Base-by-base conservation (phyloP, 2,888 invertebrate genomes). In the Baronia brevicornis region DNA sequence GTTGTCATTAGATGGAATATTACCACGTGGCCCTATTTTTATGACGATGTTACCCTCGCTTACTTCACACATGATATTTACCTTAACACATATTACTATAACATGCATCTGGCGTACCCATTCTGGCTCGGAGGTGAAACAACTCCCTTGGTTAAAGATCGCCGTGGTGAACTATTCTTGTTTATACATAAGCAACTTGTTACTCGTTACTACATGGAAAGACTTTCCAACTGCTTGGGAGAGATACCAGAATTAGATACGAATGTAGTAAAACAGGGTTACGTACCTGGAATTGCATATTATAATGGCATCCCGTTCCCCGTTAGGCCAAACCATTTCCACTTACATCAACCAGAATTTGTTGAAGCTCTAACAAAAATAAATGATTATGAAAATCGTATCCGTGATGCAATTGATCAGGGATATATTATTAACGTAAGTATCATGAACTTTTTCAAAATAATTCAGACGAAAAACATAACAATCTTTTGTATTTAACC, bases 51-150 rank as follows among this genome's bases (percentile, higher is more conserved):
- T 33, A 66, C 82, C 5, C 46, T 93, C 23, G 72, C 85, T 14
- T 93, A 93, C 71, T 92, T 88, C 75, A 89, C 89, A 7, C 90
- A 93, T 54, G 93, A 94, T 61, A 72, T 90, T 33, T 89, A 86
- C 33, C 72, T 91, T 28, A 92, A 90, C 62, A 53, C 87, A 11
- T 87, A 85, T 56, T 90, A 91, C 72, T 89, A 89, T 64, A 86
- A 88, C 56, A 60, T 71, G 43, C 85, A 88, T 44, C 60, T 90
- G 46, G 78, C 87, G 33, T 89, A 87, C 52, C 90, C 92, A 3
- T 84, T 73, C 58, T 91, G 90, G 88, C 77, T 91, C 54, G 80
- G 86, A 37, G 86, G 86, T 32, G 68, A 82, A 7, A 75, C 84
- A 27, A 85, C 84, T 44, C 73, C 84, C 38, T 56, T 86, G 28